Base-by-base conservation (phyloP, 2,888 invertebrate species). In the Scaptomyza caliginosa region DNA sequence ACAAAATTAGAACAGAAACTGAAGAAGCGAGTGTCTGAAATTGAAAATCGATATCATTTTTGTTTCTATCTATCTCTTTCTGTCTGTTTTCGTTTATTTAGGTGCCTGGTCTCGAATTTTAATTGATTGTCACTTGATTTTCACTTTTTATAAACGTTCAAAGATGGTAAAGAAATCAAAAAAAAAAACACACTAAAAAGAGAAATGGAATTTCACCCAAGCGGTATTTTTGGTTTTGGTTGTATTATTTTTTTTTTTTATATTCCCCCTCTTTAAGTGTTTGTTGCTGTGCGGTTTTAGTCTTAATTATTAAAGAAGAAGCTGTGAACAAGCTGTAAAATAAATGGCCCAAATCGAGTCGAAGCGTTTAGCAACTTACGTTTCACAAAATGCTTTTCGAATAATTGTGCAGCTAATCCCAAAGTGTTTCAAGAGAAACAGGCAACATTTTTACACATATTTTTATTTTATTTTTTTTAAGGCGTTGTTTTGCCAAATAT, bases 181-280 rank as follows among this genome's bases (percentile, higher is more conserved):
- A 52, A 64, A 58, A 59, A 50, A 56, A 39, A 65, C 30, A 58
- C 56, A 59, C 48, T 58, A 74, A 83, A 83, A 83, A 83, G 83
- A 83, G 88, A 88, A 88, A 83, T 88, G 83, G 74, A 83, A 83
- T 83, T 83, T 83, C 83, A 88, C 88, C 88, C 81, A 85, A 86
- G 82, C 74, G 74, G 67, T 67, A 73, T 64, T 51, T 69, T 64
- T 40, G 51, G 64, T 52, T 56, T 56, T 24, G 38, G 32, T 32
- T 39, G 30, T 26, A 4, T 11, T 1, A 38, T 28, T 28, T 48
- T 30, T 24, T 54, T 36, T 24, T 26, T 21, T 55, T 54, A 3
- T 2, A 21, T 2, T 21, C 21, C 4, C 0, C 3, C 3, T 34
- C 34, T 16, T 63, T 74, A 46, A 57, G 50, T 59, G 68, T 60